Base-by-base conservation (phyloP, 1,140 invertebrate species). In the Drosophila nasuta region DNA sequence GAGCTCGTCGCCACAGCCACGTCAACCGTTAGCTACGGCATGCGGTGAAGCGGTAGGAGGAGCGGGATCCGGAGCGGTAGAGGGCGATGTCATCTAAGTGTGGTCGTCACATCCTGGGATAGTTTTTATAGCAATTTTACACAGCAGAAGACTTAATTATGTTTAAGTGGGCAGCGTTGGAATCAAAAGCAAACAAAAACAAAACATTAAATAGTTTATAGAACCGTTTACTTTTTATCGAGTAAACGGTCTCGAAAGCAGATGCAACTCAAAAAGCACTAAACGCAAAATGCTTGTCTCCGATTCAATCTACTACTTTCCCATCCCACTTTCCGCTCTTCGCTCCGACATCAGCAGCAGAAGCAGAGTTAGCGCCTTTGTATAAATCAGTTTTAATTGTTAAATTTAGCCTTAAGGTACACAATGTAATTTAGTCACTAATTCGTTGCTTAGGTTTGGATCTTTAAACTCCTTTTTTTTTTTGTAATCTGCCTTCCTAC, bases 121-220 rank as follows among this genome's bases (percentile, higher is more conserved):
- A 81, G 73, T 85, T 88, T 88, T 83, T 88, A 88, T 88, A 88
- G 81, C 77, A 88, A 85, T 89, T 89, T 85, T 89, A 90, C 86
- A 89, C 85, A 85, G 81, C 81, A 89, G 79, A 89, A 89, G 85
- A 89, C 85, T 89, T 89, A 88, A 89, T 75, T 85, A 89, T 60
- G 51, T 72, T 86, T 89, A 89, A 89, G 85, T 43, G 62, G 66
- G 30, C 77, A 77, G 82, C 62, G 70, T 45, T 30, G 66, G 46
- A 75, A 73, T 65, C 68, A 59, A 52, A 66, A 80, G 35, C 17
- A 52, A 30, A 25, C 3, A 25, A 25, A 25, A 25, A 25, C 20
- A 25, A 49, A 51, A 33, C 30, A 7, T 38, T 3, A 38, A 10
- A 7, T 33, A 25, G 20, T 25, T 25, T 25, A 25, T 25, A 38